Evolutionary conservation across 2,113 vertebrate species (phyloP), one percentile per base, ranked within the genome.

Genomic region (Xiphophorus hellerii): DNA sequence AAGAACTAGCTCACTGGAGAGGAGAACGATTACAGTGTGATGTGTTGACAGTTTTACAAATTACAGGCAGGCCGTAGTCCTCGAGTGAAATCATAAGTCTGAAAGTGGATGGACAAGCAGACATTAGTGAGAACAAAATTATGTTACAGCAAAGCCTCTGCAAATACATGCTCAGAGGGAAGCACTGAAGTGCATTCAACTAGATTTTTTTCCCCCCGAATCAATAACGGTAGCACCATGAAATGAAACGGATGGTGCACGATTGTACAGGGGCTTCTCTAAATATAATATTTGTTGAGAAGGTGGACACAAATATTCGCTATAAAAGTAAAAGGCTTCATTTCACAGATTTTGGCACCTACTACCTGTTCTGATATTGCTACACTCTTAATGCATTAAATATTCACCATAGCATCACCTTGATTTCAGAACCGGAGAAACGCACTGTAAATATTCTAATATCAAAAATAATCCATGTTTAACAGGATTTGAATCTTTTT

Each of bases 1-100:
- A 78, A 65, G 76, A 77, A 63, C 70, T 62, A 65, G 72, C 42
- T 70, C 76, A 65, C 48, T 77, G 78, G 83, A 74, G 81, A 73
- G 82, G 77, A 86, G 78, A 84, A 60, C 78, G 83, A 83, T 89
- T 78, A 84, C 60, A 70, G 37, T 13, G n/a, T 80, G 68, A 86
- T 80, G 62, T 67, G 78, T 83, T 82, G 86, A 87, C 83, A 84
- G 78, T 85, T 86, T 73, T 82, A 74, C 76, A 85, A 90, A 88
- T 90, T 85, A 89, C 85, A 88, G 71, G 51, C 54, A 82, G 69
- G 48, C 51, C 29, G 63, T 65, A 72, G 70, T 75, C 42, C 78
- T 82, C 69, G 65, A 82, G 90, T 89, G 76, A 87, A 87, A 80
- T 83, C 83, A 81, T 76, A 72, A 71, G 70, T 71, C 29, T 54